Percentiles rank a stretch among this genome's conserved stretches.
Evolutionary conservation across 2,797 vertebrate species (phyloP).

Genomic region (Manis javanica): DNA sequence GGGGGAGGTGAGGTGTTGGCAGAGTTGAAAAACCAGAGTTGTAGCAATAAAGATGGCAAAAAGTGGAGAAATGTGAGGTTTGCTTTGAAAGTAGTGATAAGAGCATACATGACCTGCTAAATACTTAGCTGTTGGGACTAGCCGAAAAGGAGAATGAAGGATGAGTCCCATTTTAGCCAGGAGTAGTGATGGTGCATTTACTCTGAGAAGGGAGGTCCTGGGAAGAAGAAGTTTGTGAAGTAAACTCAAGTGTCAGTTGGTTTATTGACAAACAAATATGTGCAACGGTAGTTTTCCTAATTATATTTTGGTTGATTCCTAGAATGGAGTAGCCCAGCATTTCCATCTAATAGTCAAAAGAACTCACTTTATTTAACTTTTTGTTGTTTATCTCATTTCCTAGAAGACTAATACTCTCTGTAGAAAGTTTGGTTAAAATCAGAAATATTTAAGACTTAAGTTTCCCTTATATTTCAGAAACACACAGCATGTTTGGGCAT

Average conservation of each 20-base stretch:
- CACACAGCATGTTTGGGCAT: neutral
- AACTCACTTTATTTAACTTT: neutral
- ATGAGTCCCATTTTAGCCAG: neutral
- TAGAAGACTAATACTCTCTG: neutral
- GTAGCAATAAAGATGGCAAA: neutral
- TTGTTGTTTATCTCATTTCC: neutral
- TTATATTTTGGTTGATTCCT: neutral
- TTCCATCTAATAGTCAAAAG: neutral
- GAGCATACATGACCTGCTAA: neutral
- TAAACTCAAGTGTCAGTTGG: too few relatives aligned
- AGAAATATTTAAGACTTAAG: neutral
- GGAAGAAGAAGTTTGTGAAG: too few relatives aligned
- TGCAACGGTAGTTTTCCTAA: neutral
- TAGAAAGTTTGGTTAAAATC: neutral
- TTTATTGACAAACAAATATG: too few relatives aligned
- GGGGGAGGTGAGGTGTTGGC: accelerated
- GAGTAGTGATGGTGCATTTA: neutral
- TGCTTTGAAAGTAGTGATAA: neutral
- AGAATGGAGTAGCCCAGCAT: neutral
- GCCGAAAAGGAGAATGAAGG: neutral
- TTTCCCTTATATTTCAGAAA: neutral
- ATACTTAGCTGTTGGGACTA: neutral
- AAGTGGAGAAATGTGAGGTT: neutral
- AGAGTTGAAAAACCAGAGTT: neutral
- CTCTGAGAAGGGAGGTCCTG: neutral